A percentile compares a stretch with the other conserved stretches of the same genome.
Evolutionary conservation across 2,888 invertebrate genomes (phyloP).

Genomic region (Polymixis lichenea): DNA sequence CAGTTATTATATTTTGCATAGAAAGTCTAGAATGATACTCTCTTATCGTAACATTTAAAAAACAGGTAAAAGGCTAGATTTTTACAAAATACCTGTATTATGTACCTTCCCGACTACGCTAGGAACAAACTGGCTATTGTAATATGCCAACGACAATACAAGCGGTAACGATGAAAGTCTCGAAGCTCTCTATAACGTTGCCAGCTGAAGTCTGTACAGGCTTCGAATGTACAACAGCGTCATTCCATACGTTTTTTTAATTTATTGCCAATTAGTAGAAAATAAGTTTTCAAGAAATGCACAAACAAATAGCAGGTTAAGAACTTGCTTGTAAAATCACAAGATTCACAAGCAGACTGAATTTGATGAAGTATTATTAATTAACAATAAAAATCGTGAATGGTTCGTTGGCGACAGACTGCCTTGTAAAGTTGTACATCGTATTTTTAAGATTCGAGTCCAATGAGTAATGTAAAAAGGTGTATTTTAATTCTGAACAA

Average conservation of each 20-base stretch:
- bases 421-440: background rate
- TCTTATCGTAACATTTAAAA: background rate
- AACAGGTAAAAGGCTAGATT: background rate
- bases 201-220: conserved; percentile 23
- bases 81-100: background rate
- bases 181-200: conserved; percentile 7
- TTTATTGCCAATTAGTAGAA: conserved; percentile 20
- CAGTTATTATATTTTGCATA: conserved; percentile 26
- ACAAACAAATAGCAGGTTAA: background rate
- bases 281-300: background rate
- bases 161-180: background rate
- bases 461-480: background rate
- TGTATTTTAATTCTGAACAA: conserved; percentile 4
- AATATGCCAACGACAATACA: background rate
- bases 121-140: background rate
- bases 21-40: conserved; percentile 3
- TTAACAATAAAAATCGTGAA: background rate
- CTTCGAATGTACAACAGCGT: conserved; percentile 20
- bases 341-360: background rate
- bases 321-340: conserved; percentile 10
- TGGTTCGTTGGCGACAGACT: background rate
- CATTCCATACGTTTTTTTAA: conserved; percentile 14
- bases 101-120: background rate
- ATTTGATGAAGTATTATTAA: background rate
- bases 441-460: background rate